phyloP scores from a whole-genome alignment of 2,797 vertebrate species.

The Pelodytes ibericus region DNA sequence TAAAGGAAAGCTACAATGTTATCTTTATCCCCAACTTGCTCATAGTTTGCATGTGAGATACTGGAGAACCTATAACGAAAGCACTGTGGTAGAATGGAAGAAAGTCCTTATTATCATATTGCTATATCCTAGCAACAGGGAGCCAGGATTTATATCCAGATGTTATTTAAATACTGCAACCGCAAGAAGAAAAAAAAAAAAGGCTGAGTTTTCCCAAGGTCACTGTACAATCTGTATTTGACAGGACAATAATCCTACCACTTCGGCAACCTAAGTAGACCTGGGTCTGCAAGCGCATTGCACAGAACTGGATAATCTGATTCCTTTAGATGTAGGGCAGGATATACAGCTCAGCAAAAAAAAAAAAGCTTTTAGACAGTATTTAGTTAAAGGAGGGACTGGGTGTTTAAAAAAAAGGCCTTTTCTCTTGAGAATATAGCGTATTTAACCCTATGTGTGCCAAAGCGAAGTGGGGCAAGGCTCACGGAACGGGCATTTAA shows the following conservation, averaged over 20 bases:
- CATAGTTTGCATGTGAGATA: neutral
- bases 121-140: constrained; percentile 38
- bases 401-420: no score
- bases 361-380: neutral
- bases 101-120: neutral
- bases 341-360: neutral
- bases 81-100: neutral
- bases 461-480: no score
- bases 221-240: constrained; percentile 17
- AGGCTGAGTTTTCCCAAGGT: constrained; percentile 21
- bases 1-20: no score
- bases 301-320: neutral
- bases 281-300: constrained; percentile 7
- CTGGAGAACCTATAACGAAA: no score
- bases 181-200: no score
- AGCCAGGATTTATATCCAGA: neutral
- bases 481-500: no score
- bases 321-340: constrained; percentile 3
- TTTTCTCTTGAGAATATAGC: no score
- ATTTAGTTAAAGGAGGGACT: no score
- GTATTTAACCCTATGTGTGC: no score
- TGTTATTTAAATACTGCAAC: constrained; percentile 27
- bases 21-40: neutral
- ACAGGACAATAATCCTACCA: neutral
- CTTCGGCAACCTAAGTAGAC: neutral